Percentiles rank a stretch among this genome's conserved stretches.
These are phyloP conservation scores for Euwallacea fornicatus DNA, from an alignment of 1,140 invertebrate species.

Conservation along the genomic window DNA sequence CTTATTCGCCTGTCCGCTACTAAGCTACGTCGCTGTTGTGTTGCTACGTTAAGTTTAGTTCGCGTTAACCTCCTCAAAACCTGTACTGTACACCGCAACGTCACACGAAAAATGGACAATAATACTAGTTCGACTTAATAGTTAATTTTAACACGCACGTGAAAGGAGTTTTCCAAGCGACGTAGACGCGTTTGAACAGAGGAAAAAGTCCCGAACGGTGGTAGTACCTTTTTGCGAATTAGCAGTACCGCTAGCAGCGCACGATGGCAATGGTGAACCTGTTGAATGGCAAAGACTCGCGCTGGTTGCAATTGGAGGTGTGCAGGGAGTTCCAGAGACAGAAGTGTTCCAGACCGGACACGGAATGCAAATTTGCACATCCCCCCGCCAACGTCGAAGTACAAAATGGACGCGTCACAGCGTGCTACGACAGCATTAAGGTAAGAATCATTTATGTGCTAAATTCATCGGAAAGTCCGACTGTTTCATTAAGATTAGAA, in stretches of 20 bases:
- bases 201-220: too few relatives aligned
- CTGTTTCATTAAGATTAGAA: too few relatives aligned
- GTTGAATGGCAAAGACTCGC: slow-evolving; percentile 97
- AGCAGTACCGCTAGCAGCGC: background rate
- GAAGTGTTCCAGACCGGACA: slow-evolving; percentile 98
- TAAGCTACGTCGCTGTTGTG: slow-evolving; percentile 1
- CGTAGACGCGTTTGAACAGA: too few relatives aligned
- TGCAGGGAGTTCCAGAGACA: slow-evolving; percentile 99
- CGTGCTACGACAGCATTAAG: slow-evolving; percentile 99
- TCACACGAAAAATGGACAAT: background rate
- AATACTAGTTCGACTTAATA: background rate
- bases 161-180: too few relatives aligned
- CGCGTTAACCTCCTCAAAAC: background rate
- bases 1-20: slow-evolving; percentile 41
- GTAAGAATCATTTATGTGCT: slow-evolving; percentile 63
- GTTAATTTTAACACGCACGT: too few relatives aligned
- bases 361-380: slow-evolving; percentile 99
- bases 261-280: slow-evolving; percentile 92
- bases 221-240: too few relatives aligned
- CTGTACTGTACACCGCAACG: background rate
- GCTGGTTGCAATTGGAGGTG: slow-evolving; percentile 99
- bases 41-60: slow-evolving; percentile 26
- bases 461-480: too few relatives aligned
- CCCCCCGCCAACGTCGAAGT: slow-evolving; percentile 99
- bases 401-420: slow-evolving; percentile 98